These are phyloP conservation scores for Phyto melanocephala DNA, from an alignment of 2,888 invertebrate genomes.

Conservation along the genomic window DNA sequence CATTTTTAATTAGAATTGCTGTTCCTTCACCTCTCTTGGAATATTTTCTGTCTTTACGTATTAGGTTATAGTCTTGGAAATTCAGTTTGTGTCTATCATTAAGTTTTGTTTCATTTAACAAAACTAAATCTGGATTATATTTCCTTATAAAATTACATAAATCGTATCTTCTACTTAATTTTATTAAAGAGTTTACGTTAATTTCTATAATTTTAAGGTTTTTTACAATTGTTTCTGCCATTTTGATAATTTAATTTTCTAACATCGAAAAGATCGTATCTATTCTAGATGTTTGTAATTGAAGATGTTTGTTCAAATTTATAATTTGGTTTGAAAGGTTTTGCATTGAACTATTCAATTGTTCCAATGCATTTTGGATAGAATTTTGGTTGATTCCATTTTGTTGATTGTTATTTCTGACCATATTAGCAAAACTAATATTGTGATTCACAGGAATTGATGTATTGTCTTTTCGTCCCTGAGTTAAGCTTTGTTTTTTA, in stretches of 20 bases:
- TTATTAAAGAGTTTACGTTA: conserved; percentile 46
- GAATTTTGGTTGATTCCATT: neutral
- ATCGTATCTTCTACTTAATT: conserved; percentile 31
- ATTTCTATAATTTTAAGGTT: conserved; percentile 37
- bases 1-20: conserved; percentile 42
- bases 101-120: conserved; percentile 39
- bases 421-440: neutral
- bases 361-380: neutral
- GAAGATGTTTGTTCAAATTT: too few relatives aligned
- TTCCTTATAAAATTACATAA: conserved; percentile 25
- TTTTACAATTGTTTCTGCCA: conserved; percentile 12
- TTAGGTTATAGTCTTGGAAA: conserved; percentile 5
- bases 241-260: conserved; percentile 6
- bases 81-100: conserved; percentile 23
- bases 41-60: conserved; percentile 17
- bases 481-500: conserved; percentile 10
- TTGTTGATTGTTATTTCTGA: neutral
- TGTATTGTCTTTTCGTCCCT: conserved; percentile 13
- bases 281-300: conserved; percentile 27
- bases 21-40: conserved; percentile 4
- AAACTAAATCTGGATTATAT: conserved; percentile 22
- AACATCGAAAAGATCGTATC: conserved; percentile 24
- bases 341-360: conserved; percentile 23
- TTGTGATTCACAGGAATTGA: conserved; percentile 17
- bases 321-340: conserved; percentile 35